Evolutionary conservation across 1,140 invertebrate genomes (phyloP).

Genomic region (Aphidius ervi): DNA sequence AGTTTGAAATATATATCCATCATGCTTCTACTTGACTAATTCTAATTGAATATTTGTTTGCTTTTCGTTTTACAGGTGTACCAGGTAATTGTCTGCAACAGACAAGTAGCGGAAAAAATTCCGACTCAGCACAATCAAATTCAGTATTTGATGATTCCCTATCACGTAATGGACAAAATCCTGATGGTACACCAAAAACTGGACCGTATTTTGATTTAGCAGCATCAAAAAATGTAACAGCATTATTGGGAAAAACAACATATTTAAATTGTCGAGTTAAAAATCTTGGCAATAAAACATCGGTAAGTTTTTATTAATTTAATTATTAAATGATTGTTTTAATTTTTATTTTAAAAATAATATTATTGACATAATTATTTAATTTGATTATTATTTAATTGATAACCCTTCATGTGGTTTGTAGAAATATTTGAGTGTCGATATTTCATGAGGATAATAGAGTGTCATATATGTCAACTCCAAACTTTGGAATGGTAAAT

Average conservation of each 20-base stretch:
- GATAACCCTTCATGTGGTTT: slow-evolving; percentile 13
- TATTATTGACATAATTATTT: not conserved
- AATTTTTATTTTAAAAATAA: not conserved
- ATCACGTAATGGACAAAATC: slow-evolving; percentile 58
- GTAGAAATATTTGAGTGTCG: slow-evolving; percentile 41
- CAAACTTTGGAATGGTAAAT: slow-evolving; percentile 32
- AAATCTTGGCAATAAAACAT: slow-evolving; percentile 79
- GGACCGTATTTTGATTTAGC: slow-evolving; percentile 68
- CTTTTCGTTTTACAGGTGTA: slow-evolving; percentile 38
- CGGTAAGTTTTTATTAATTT: slow-evolving; percentile 57
- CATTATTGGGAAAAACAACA: slow-evolving; percentile 77
- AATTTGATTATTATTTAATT: slow-evolving; percentile 13
- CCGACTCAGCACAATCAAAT: slow-evolving; percentile 41
- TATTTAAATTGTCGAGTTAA: slow-evolving; percentile 80
- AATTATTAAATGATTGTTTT: not conserved
- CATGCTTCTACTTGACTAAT: no score
- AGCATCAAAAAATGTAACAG: slow-evolving; percentile 74
- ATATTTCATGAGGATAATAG: slow-evolving; percentile 42
- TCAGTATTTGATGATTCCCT: slow-evolving; percentile 34
- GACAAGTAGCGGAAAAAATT: slow-evolving; percentile 37
- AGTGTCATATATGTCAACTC: slow-evolving; percentile 32
- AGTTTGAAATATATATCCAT: no score
- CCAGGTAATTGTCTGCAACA: slow-evolving; percentile 40
- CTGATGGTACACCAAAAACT: slow-evolving; percentile 58
- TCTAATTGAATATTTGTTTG: not conserved